Base-by-base conservation (phyloP, 2,888 invertebrate genomes). In the Drosophila emarginata region DNA sequence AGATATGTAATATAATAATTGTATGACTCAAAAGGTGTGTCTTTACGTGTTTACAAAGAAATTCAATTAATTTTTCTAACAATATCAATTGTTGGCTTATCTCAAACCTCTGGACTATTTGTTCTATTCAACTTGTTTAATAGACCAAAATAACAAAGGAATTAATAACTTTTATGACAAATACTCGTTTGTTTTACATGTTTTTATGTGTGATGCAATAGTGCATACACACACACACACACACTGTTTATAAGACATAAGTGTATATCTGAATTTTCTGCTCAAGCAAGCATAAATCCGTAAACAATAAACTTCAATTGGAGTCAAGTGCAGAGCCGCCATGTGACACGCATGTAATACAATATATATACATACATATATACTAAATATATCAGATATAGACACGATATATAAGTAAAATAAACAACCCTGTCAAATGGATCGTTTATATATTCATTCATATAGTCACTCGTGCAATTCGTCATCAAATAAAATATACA, bases 241-340 rank as follows among this genome's bases (percentile, higher is more conserved):
- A 18, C 28, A 66, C 12, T 32, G 14, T 14, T 15, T 28, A 15
- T 18, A 11, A 12, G 5, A 40, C 53, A 32, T 28, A 50, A 18
- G 37, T 37, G 60, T 66, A 69, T 63, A 69, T 63, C 64, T 77
- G 74, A 61, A 72, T 86, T 87, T 88, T 88, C 74, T 75, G 87
- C 89, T 88, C 78, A 81, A 67, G 88, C 82, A 73, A 88, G 87
- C 87, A 76, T 75, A 89, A 87, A 89, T 88, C 89, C 89, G 88
- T 81, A 82, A 81, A 79, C 88, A 89, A 61, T 72, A 77, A 75
- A 67, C 70, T 72, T 76, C 80, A 80, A 86, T 80, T 86, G 88
- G 78, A 86, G 82, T 87, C 83, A 87, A 83, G 77, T 77, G 81
- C 78, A 83, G 52, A 53, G 65, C 63, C 52, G 45, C n/a, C 45